Evolutionary conservation across 2,888 invertebrate species (phyloP).

Genomic region (Meiosimyza platycephala): DNA sequence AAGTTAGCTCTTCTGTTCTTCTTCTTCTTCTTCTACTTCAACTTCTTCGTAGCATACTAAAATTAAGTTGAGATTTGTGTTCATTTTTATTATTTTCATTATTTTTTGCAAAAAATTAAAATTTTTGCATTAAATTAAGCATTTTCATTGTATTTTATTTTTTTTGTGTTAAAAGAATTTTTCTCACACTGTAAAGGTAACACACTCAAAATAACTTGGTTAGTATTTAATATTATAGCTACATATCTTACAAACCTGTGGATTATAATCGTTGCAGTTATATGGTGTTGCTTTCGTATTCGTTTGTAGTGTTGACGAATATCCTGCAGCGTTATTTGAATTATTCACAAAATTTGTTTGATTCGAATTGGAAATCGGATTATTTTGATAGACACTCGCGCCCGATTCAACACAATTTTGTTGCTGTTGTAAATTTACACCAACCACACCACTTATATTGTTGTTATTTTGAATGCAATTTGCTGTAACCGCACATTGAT

Average conservation of each 20-base stretch:
- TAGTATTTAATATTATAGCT: slow-evolving; percentile 23
- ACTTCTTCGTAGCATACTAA: slow-evolving; percentile 2
- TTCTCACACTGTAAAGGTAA: slow-evolving; percentile 18
- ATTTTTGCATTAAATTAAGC: neutral
- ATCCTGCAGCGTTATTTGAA: slow-evolving; percentile 30
- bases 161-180: neutral
- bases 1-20: neutral
- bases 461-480: slow-evolving; percentile 47
- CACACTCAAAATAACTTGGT: neutral
- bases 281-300: slow-evolving; percentile 42
- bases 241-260: slow-evolving; percentile 62
- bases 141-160: slow-evolving; percentile 12
- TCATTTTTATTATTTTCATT: neutral
- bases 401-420: slow-evolving; percentile 42
- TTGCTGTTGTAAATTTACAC: slow-evolving; percentile 38
- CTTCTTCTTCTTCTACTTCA: neutral
- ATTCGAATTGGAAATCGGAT: slow-evolving; percentile 35
- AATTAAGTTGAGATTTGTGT: neutral
- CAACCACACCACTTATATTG: slow-evolving; percentile 38
- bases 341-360: slow-evolving; percentile 27
- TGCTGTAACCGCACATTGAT: slow-evolving; percentile 37
- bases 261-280: slow-evolving; percentile 52
- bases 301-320: slow-evolving; percentile 37
- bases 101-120: slow-evolving; percentile 1
- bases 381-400: slow-evolving; percentile 42